phyloP scores from a whole-genome alignment of 2,113 vertebrate species.

The Labrus mixtus region DNA sequence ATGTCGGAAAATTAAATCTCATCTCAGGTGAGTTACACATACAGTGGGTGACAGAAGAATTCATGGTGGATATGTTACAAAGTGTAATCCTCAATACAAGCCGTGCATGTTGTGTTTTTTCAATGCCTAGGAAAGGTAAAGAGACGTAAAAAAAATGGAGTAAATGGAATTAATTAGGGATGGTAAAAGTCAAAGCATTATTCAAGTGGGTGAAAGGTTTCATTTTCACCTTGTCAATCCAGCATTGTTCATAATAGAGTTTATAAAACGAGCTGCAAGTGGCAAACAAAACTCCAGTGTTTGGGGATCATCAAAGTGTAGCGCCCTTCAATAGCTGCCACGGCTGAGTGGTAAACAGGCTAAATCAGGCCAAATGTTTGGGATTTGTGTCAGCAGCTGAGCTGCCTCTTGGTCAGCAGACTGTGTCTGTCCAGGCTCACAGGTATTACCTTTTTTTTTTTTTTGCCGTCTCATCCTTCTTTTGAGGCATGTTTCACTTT shows the following conservation, averaged over 20 bases:
- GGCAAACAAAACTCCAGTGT: constrained; percentile 56
- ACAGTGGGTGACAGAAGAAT: background rate
- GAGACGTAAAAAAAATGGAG: too few relatives aligned
- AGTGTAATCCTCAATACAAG: too few relatives aligned
- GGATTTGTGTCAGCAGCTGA: constrained; percentile 36
- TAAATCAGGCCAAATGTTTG: constrained; percentile 24
- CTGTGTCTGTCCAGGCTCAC: constrained; percentile 44
- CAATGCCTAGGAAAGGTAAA: background rate
- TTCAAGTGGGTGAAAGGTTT: background rate
- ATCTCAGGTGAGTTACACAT: too few relatives aligned
- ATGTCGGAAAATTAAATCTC: too few relatives aligned
- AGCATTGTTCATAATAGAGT: constrained; percentile 4
- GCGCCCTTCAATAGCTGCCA: constrained; percentile 20
- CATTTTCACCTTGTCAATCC: background rate
- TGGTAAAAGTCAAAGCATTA: background rate
- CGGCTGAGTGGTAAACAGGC: constrained; percentile 35
- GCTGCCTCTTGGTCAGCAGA: constrained; percentile 49
- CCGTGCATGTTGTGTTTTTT: background rate
- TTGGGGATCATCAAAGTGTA: constrained; percentile 36
- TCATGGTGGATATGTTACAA: background rate
- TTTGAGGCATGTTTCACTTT: constrained; percentile 47
- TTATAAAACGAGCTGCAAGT: background rate
- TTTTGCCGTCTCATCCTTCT: constrained; percentile 12
- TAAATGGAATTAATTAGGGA: too few relatives aligned
- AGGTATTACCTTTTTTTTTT: constrained; percentile 43